phyloP scores from a whole-genome alignment of 2,888 invertebrate genomes.

The Didymodactylos carnosus region DNA sequence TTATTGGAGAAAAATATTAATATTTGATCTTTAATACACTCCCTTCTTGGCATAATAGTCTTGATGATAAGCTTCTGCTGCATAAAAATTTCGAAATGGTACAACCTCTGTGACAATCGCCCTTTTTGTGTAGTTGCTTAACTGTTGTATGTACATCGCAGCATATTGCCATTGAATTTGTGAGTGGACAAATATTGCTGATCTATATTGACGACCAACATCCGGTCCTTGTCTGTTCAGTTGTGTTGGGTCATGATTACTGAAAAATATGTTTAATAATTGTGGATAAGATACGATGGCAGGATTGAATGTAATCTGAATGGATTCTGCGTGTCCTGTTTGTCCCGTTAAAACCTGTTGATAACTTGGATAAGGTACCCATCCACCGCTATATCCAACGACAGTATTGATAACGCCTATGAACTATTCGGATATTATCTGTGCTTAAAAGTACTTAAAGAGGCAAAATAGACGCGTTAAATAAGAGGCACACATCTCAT shows the following conservation, averaged over 20 bases:
- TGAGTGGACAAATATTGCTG: slow-evolving; percentile 66
- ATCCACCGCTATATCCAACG: slow-evolving; percentile 11
- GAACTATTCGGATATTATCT: too few relatives aligned
- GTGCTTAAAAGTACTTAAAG: too few relatives aligned
- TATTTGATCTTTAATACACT: too few relatives aligned
- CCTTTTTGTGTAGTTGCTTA: background rate
- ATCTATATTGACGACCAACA: slow-evolving; percentile 22
- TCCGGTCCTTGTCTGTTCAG: slow-evolving; percentile 13
- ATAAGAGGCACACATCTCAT: too few relatives aligned
- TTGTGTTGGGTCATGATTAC: slow-evolving; percentile 63
- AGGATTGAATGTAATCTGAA: slow-evolving; percentile 74
- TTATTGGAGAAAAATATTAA: too few relatives aligned
- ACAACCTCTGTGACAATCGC: slow-evolving; percentile 3
- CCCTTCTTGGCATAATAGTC: slow-evolving; percentile 2
- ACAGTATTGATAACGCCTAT: slow-evolving; percentile 6
- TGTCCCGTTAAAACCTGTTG: background rate
- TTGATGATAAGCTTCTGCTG: slow-evolving; percentile 14
- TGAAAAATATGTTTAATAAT: slow-evolving; percentile 70
- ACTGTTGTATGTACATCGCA: slow-evolving; percentile 39
- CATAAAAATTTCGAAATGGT: slow-evolving; percentile 7
- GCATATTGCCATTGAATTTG: slow-evolving; percentile 61
- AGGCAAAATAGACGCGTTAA: too few relatives aligned
- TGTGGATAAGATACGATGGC: slow-evolving; percentile 51
- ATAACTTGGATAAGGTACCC: slow-evolving; percentile 7
- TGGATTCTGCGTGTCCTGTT: slow-evolving; percentile 61